These are phyloP conservation scores for Patella caerulea DNA, from an alignment of 2,888 invertebrate species.

Conservation along the genomic window DNA sequence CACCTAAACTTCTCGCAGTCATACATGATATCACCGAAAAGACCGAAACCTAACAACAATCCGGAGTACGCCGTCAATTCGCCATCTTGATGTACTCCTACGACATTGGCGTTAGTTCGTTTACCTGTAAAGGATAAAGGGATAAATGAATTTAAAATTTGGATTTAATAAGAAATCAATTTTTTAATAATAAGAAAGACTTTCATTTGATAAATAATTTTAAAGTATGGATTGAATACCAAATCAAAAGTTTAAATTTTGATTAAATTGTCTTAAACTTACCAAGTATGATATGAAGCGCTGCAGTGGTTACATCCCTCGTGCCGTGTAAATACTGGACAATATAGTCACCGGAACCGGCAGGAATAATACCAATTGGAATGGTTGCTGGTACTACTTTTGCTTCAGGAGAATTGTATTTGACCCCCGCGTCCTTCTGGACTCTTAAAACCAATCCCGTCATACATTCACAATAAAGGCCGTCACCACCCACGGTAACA, in stretches of 20 bases:
- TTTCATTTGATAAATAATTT: not conserved
- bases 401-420: constrained; percentile 46
- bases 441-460: constrained; percentile 47
- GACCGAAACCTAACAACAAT: constrained; percentile 56
- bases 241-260: not conserved
- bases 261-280: constrained; percentile 9
- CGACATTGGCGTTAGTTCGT: constrained; percentile 49
- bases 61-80: constrained; percentile 50
- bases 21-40: constrained; percentile 60
- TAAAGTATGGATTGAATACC: not conserved
- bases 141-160: not conserved
- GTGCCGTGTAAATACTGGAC: constrained; percentile 57
- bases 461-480: constrained; percentile 59
- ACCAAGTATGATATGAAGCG: constrained; percentile 57
- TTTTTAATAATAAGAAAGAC: not conserved
- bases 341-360: constrained; percentile 60
- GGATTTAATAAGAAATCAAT: not conserved
- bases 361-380: constrained; percentile 60
- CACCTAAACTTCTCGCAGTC: constrained; percentile 59
- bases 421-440: constrained; percentile 46
- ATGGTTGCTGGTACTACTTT: constrained; percentile 45
- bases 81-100: constrained; percentile 54
- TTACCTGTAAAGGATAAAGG: constrained; percentile 34
- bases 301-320: constrained; percentile 52
- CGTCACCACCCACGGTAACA: constrained; percentile 61